Percentiles rank a stretch among this genome's conserved stretches.
Evolutionary conservation across 2,888 invertebrate species (phyloP).

Genomic region (Ischnura elegans): DNA sequence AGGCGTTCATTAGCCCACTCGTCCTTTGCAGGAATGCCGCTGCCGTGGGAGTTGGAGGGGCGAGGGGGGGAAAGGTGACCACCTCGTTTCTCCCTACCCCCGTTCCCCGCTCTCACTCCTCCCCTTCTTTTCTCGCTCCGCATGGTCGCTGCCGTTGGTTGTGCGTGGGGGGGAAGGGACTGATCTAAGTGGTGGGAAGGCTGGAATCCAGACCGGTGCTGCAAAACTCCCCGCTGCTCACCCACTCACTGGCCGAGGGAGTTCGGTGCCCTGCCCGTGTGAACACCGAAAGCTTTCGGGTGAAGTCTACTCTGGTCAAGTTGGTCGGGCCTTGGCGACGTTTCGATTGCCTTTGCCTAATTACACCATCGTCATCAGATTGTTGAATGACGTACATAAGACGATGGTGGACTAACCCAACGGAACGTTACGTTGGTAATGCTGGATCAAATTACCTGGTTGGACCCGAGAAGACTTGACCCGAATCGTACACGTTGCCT

Average conservation of each 20-base stretch:
- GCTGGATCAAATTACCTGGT: too few species aligned
- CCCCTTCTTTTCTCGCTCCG: not conserved
- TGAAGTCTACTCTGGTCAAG: too few species aligned
- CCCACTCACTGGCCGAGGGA: not conserved
- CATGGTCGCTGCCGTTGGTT: not conserved
- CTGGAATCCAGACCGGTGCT: not conserved
- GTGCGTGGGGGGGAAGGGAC: not conserved
- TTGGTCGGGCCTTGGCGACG: too few species aligned
- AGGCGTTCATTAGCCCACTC: slow-evolving; percentile 44
- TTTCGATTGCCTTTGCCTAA: too few species aligned
- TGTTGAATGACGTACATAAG: too few species aligned
- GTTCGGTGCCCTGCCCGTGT: not conserved
- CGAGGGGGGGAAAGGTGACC: not conserved
- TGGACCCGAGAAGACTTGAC: too few species aligned
- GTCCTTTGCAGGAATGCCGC: slow-evolving; percentile 58
- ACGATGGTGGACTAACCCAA: too few species aligned
- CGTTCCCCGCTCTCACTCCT: not conserved
- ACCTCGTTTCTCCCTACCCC: not conserved
- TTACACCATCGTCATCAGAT: too few species aligned
- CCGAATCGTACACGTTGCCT: too few species aligned
- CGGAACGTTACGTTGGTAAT: too few species aligned
- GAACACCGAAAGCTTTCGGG: not conserved
- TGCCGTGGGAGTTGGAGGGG: not conserved
- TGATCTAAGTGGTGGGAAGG: not conserved
- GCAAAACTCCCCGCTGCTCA: not conserved